Evolutionary conservation across 2,113 vertebrate genomes (phyloP).

Genomic region (Vidua chalybeata): DNA sequence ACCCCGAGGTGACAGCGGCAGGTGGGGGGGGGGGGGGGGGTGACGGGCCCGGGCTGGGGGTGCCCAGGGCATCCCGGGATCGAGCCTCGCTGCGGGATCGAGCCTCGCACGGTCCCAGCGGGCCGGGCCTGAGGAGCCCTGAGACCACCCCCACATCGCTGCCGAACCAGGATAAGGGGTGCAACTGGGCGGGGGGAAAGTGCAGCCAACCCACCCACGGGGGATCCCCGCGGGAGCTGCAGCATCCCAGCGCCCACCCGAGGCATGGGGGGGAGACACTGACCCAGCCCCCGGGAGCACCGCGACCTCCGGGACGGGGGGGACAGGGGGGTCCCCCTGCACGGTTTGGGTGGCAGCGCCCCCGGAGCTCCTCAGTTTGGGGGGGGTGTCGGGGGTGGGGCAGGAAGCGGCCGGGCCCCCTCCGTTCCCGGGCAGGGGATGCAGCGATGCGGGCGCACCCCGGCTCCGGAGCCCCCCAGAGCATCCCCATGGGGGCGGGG

Average conservation of each 20-base stretch:
- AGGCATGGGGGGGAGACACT: background rate
- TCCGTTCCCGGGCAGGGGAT: background rate
- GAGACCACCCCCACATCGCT: background rate
- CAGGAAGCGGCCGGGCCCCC: no score
- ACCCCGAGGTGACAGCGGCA: background rate
- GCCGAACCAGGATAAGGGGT: background rate
- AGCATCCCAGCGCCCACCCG: background rate
- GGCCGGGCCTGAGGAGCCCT: background rate
- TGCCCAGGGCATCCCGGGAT: background rate
- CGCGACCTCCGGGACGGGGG: background rate
- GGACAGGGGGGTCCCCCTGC: background rate
- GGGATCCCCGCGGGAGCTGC: background rate
- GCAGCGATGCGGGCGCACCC: background rate
- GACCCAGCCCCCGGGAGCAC: background rate
- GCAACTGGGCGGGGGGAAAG: background rate
- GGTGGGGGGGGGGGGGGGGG: no score
- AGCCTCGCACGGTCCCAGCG: background rate
- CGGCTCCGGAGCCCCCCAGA: background rate
- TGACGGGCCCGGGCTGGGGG: background rate
- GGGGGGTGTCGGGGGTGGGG: background rate
- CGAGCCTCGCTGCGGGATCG: background rate
- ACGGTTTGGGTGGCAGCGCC: background rate
- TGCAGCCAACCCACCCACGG: background rate
- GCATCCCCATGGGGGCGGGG: background rate
- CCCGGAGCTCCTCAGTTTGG: background rate